phyloP scores from a whole-genome alignment of 1,140 invertebrate species.

The Orussus abietinus region DNA sequence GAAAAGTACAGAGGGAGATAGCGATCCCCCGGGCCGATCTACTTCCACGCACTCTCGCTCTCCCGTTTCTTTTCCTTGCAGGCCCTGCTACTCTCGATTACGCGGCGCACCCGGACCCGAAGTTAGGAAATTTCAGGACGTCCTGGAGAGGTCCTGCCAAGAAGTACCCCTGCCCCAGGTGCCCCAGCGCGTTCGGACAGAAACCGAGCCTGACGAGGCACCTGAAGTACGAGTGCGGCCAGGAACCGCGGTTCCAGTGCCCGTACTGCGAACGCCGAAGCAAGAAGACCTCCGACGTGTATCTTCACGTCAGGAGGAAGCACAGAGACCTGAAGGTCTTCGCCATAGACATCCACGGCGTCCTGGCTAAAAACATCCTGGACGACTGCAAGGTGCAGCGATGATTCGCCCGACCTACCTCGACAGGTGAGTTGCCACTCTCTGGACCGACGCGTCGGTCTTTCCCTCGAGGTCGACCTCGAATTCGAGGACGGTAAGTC shows the following conservation, averaged over 20 bases:
- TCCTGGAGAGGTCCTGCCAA: not conserved
- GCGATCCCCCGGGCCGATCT: too few relatives aligned
- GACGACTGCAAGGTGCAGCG: too few relatives aligned
- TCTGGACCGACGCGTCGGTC: too few relatives aligned
- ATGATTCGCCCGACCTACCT: too few relatives aligned
- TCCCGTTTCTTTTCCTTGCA: conserved; percentile 13
- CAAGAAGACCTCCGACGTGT: conserved; percentile 20
- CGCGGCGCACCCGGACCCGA: too few relatives aligned
- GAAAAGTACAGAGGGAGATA: too few relatives aligned
- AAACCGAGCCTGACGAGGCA: conserved; percentile 55
- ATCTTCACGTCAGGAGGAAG: conserved; percentile 38
- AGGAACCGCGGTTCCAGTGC: conserved; percentile 35
- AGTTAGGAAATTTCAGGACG: not conserved
- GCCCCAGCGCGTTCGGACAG: conserved; percentile 49
- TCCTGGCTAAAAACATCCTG: too few relatives aligned
- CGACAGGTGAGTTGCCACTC: too few relatives aligned
- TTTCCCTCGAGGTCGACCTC: too few relatives aligned
- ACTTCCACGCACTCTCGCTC: too few relatives aligned
- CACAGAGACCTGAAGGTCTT: conserved; percentile 26
- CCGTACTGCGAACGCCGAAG: conserved; percentile 22
- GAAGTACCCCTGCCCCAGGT: conserved; percentile 44
- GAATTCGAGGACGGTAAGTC: too few relatives aligned
- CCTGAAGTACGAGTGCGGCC: conserved; percentile 51
- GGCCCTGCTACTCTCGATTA: too few relatives aligned
- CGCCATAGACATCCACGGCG: conserved; percentile 28